Evolutionary conservation across 2,113 vertebrate species (phyloP).

Genomic region (Uropsilus gracilis): DNA sequence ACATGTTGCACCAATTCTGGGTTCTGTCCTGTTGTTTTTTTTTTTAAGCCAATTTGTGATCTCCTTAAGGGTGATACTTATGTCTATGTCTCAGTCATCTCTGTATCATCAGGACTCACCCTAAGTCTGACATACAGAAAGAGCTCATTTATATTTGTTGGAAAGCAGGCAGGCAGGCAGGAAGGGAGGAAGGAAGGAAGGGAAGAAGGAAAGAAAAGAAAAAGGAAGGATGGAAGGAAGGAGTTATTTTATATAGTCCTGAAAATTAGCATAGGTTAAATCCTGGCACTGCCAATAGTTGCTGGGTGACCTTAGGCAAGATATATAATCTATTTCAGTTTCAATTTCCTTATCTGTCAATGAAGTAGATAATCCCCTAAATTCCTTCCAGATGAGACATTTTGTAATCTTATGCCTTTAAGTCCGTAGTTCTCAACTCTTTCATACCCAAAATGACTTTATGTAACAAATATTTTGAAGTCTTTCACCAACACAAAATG

Average conservation of each 20-base stretch:
- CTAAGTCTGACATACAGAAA: neutral
- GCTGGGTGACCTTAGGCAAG: neutral
- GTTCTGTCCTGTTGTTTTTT: neutral
- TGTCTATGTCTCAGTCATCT: neutral
- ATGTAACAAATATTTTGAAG: conserved; percentile 45
- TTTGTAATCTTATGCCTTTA: conserved; percentile 25
- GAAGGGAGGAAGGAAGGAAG: neutral
- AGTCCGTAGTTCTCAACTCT: neutral
- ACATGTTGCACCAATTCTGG: neutral
- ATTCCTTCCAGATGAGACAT: conserved; percentile 41
- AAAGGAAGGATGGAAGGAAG: neutral
- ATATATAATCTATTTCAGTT: conserved; percentile 24
- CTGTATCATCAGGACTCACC: neutral
- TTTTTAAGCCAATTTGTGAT: neutral
- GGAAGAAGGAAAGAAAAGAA: neutral
- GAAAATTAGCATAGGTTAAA: conserved; percentile 14
- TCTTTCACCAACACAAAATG: neutral
- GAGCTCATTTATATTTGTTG: neutral
- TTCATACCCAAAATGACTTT: conserved; percentile 12
- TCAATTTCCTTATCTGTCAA: conserved; percentile 44
- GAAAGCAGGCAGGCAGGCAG: neutral
- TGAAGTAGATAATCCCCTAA: neutral
- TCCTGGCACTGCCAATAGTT: neutral
- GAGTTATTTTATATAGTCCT: neutral
- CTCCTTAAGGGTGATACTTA: neutral